A percentile compares a stretch with the other conserved stretches of the same genome.
Evolutionary conservation across 2,113 vertebrate genomes (phyloP).

Genomic region (Sinocyclocheilus maitianheensis): DNA sequence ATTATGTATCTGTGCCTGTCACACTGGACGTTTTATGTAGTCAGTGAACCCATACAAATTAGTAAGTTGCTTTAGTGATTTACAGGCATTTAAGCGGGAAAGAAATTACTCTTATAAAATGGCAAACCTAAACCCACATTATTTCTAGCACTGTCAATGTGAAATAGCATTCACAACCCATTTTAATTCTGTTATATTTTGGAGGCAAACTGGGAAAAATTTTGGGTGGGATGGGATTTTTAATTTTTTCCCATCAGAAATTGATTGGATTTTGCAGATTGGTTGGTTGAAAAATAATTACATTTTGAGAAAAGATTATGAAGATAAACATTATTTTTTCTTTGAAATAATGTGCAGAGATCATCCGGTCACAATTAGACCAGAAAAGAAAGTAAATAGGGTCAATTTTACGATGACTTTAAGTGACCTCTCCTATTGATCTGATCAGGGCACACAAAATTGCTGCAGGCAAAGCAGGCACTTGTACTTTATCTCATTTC

Average conservation of each 20-base stretch:
- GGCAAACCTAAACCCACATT: background rate
- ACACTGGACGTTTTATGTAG: background rate
- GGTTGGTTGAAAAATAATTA: background rate
- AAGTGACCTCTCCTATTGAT: background rate
- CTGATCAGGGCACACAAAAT: conserved; percentile 17
- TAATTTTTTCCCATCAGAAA: too few relatives aligned
- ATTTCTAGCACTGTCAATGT: background rate
- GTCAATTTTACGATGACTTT: background rate
- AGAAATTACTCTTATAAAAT: background rate
- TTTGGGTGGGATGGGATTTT: background rate
- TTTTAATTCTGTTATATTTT: background rate
- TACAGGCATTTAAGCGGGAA: background rate
- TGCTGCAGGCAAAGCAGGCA: background rate
- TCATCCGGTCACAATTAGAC: background rate
- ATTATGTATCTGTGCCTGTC: conserved; percentile 11
- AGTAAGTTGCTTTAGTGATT: background rate
- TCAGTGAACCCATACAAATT: background rate
- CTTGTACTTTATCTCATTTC: conserved; percentile 22
- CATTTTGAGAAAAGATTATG: background rate
- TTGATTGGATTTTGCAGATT: background rate
- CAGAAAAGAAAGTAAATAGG: background rate
- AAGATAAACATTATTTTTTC: too few relatives aligned
- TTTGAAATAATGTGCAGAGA: background rate
- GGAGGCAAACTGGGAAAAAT: background rate
- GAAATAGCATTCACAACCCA: background rate